Base-by-base conservation (phyloP, 2,888 invertebrate species). In the Sarcophaga carnaria region DNA sequence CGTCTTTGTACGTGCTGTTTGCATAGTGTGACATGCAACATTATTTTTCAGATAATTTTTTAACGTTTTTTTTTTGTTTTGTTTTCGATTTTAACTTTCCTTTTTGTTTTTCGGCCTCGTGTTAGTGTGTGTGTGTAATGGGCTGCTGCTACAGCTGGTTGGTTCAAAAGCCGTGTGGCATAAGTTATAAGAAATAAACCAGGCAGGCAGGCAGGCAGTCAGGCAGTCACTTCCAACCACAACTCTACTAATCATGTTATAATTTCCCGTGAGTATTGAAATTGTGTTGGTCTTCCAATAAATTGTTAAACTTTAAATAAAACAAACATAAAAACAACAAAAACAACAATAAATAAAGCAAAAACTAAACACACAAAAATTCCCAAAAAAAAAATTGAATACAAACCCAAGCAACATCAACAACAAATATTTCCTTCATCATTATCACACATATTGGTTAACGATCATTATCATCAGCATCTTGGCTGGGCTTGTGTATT, bases 241-340 rank as follows among this genome's bases (percentile, higher is more conserved):
- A 81, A 76, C 69, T 75, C 76, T 20, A 74, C 81, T 84, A 87
- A 87, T 75, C 87, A 84, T 84, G 79, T 76, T 82, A 81, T 84
- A 82, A 87, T 87, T 87, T 87, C 87, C 87, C 87, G 67, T 76
- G 87, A 76, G 87, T 84, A 87, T 84, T 84, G 79, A 14, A 54
- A 63, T 71, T 82, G 77, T 49, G 77, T 77, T 87, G 64, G 84
- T 82, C 78, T 84, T 79, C 79, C 75, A 84, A 62, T 66, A 78
- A 84, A 79, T 81, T 86, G 86, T 76, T 80, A 70, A 83, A 80
- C 47, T 75, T 27, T 25, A 70, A 64, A 80, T 70, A 66, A 69
- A 17, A 25, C 59, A 70, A 63, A 67, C 6, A 37, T 5, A 37
- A 54, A 64, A 49, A 63, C 79, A 71, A 64, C 25, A 20, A 20